Evolutionary conservation across 2,797 vertebrate species (phyloP), one percentile per base, ranked within the genome.

Genomic region (Pantherophis alleghaniensis): DNA sequence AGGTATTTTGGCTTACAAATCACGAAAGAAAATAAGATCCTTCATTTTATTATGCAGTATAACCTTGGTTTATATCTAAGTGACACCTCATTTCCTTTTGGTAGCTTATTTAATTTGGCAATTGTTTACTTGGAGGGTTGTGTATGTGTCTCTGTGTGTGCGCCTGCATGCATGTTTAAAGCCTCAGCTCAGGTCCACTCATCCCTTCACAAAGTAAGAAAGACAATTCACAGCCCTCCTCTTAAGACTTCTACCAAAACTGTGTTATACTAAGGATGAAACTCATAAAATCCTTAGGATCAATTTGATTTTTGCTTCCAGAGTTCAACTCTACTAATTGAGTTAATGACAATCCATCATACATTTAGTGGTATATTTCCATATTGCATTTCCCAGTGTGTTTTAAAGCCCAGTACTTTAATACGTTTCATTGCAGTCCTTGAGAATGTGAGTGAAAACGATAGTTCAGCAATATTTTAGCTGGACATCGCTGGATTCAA

Each of bases 21-120:
- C 42, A 53, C 93, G 88, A 96, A 96, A 96, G 16, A 57, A 92
- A 94, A 47, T 90, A 60, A 94, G 47, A 92, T 32, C 57, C 92
- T 94, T 96, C 0, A 5, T 94, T 96, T 95, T 96, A 95, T 93
- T 96, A 93, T 86, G 74, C 4, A 94, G 89, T 95, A 95, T 96
- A 97, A 96, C 74, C 55, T 93, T 93, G 90, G 61, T 93, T 69
- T 93, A 94, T 74, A 91, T 89, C 90, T 89, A 86, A 93, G 87
- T 94, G 87, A 93, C 90, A 92, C 92, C 94, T 91, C 90, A 69
- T 86, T 91, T 86, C 92, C 94, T 87, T 61, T 93, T 93, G 92
- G 90, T 53, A 93, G 79, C 74, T 93, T 92, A 53, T 51, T 91
- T 94, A 89, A 92, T 59, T 83, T 89, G 90, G 92, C 90, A 92